These are phyloP conservation scores for Gambusia yucatana DNA, from an alignment of 2,797 vertebrate species.

Conservation along the genomic window DNA sequence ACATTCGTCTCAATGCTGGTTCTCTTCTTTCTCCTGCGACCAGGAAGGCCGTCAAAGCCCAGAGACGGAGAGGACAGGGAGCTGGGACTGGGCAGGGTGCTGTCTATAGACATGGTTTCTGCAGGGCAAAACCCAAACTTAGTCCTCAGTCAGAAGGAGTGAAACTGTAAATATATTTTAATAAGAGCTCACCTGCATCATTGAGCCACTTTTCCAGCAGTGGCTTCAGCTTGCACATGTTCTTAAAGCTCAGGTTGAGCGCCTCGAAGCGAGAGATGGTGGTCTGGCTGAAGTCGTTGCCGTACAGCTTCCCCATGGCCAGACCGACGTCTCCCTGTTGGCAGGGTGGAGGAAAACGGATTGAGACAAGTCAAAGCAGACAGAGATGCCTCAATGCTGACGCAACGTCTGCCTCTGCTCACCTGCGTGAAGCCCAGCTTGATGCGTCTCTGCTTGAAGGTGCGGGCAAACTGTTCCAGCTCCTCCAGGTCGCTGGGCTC, in stretches of 20 bases:
- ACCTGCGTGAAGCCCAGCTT: conserved; percentile 96
- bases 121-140: conserved; percentile 26
- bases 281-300: conserved; percentile 95
- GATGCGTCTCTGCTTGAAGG: conserved; percentile 94
- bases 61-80: conserved; percentile 87
- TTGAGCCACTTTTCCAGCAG: conserved; percentile 95
- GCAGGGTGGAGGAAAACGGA: not conserved
- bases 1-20: conserved; percentile 96
- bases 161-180: not conserved
- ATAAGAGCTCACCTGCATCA: conserved; percentile 84
- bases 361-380: not conserved
- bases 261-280: conserved; percentile 96
- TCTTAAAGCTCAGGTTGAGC: conserved; percentile 96
- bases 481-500: conserved; percentile 95
- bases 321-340: conserved; percentile 90
- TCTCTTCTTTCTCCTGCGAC: conserved; percentile 93
- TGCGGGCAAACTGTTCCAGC: conserved; percentile 92
- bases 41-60: conserved; percentile 89
- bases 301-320: conserved; percentile 95
- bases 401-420: not conserved
- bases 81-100: conserved; percentile 90
- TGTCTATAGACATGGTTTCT: conserved; percentile 95
- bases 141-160: not conserved
- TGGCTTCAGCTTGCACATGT: conserved; percentile 97
- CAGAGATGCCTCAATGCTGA: not conserved